A percentile compares a stretch with the other conserved stretches of the same genome.
Conservation (phyloP, 2,888 invertebrate species). For the Hofmannophila pseudospretella region DNA sequence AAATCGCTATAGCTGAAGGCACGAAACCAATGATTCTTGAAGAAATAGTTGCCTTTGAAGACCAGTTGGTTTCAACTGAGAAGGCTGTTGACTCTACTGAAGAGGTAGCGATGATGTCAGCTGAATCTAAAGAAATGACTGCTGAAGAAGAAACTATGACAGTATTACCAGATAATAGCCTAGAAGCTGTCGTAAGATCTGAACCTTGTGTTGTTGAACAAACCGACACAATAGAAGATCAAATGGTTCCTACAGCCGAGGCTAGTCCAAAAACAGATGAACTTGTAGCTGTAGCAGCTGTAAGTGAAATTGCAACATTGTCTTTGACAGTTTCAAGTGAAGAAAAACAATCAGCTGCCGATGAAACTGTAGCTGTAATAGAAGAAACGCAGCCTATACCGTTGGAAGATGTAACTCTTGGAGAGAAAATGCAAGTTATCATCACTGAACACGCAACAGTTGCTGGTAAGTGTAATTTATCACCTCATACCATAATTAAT, state of each 20-base stretch:
- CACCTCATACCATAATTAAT: too few species aligned
- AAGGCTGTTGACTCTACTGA: neutral
- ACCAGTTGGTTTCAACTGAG: neutral
- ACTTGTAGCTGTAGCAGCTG: neutral
- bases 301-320: neutral
- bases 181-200: conserved; percentile 4
- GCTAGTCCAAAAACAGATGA: neutral
- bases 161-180: conserved; percentile 1
- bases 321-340: neutral
- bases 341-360: neutral
- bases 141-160: conserved; percentile 7
- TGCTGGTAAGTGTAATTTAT: too few species aligned
- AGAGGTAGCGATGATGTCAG: neutral
- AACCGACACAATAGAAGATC: neutral
- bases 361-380: neutral
- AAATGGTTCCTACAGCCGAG: neutral
- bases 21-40: conserved; percentile 2
- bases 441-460: neutral
- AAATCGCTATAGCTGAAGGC: conserved; percentile 7
- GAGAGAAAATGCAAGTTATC: neutral
- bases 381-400: neutral
- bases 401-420: neutral
- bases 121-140: neutral
- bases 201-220: neutral
- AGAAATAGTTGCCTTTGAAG: neutral